Conservation (phyloP, 1,140 invertebrate species). For the Diabrotica virgifera region DNA sequence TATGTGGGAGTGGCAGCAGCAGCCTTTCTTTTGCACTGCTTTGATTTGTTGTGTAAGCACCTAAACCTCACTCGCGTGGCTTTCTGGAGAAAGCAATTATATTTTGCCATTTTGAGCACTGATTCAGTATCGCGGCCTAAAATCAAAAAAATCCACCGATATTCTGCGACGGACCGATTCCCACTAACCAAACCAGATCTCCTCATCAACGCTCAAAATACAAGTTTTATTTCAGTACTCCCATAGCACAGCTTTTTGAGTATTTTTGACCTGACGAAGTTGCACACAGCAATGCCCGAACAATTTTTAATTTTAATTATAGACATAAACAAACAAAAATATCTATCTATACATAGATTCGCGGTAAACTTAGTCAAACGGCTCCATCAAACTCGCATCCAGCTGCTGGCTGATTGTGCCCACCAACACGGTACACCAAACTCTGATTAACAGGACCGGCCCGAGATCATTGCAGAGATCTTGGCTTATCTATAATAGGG, state of each 20-base stretch:
- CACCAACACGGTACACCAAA: neutral
- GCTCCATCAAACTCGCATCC: constrained; percentile 1
- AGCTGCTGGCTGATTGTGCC: neutral
- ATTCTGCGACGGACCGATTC: constrained; percentile 40
- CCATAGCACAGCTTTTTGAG: constrained; percentile 49
- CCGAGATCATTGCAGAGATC: too few relatives aligned
- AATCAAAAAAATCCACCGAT: constrained; percentile 15
- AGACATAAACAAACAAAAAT: constrained; percentile 50
- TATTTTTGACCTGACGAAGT: constrained; percentile 49
- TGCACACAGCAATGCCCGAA: constrained; percentile 47
- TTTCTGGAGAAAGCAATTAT: neutral
- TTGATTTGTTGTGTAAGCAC: neutral
- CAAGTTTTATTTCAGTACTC: constrained; percentile 51
- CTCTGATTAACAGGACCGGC: too few relatives aligned
- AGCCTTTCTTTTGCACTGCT: neutral
- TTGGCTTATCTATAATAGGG: too few relatives aligned
- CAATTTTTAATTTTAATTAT: constrained; percentile 51
- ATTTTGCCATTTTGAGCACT: neutral
- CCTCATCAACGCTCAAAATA: constrained; percentile 48
- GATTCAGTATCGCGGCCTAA: neutral
- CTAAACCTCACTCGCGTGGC: neutral
- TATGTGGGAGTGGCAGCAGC: neutral
- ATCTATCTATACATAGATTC: constrained; percentile 49
- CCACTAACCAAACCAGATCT: constrained; percentile 44
- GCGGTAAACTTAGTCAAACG: constrained; percentile 28